Evolutionary conservation across 2,797 vertebrate genomes (phyloP).

Genomic region (Schizothorax lantsangensis): DNA sequence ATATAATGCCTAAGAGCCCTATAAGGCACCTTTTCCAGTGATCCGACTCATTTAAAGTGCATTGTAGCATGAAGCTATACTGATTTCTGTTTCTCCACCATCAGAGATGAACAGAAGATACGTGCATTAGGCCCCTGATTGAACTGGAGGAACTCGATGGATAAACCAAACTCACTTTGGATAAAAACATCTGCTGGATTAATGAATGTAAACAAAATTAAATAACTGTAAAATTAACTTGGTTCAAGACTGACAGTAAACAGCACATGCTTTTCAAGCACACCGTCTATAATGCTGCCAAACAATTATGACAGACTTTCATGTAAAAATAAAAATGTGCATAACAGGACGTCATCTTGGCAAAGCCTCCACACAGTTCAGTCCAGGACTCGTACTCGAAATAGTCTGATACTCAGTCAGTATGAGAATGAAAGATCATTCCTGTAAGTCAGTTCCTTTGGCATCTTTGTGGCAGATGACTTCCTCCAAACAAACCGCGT

Average conservation of each 20-base stretch:
- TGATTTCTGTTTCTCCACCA: background rate
- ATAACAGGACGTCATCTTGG: background rate
- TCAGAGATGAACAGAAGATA: background rate
- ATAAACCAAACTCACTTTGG: background rate
- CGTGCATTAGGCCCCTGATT: background rate
- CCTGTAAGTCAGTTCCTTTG: background rate
- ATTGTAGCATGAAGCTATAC: constrained; percentile 2
- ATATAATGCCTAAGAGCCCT: background rate
- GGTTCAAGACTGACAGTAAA: constrained; percentile 1
- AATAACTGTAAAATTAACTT: constrained; percentile 7
- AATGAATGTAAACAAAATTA: background rate
- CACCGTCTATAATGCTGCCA: background rate
- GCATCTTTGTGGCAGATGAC: background rate
- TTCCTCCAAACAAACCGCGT: constrained; percentile 6
- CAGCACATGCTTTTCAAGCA: background rate
- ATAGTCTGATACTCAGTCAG: background rate
- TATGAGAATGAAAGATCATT: constrained; percentile 13
- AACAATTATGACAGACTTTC: background rate
- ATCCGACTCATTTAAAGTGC: constrained; percentile 43
- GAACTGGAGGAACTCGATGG: background rate
- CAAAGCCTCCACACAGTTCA: constrained; percentile 5
- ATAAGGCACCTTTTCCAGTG: constrained; percentile 3
- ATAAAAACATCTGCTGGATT: background rate
- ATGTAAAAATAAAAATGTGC: constrained; percentile 2
- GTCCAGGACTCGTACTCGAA: background rate